A percentile compares a stretch with the other conserved stretches of the same genome.
These are phyloP conservation scores for Chaetura pelagica DNA, from an alignment of 2,113 vertebrate genomes.

Conservation along the genomic window DNA sequence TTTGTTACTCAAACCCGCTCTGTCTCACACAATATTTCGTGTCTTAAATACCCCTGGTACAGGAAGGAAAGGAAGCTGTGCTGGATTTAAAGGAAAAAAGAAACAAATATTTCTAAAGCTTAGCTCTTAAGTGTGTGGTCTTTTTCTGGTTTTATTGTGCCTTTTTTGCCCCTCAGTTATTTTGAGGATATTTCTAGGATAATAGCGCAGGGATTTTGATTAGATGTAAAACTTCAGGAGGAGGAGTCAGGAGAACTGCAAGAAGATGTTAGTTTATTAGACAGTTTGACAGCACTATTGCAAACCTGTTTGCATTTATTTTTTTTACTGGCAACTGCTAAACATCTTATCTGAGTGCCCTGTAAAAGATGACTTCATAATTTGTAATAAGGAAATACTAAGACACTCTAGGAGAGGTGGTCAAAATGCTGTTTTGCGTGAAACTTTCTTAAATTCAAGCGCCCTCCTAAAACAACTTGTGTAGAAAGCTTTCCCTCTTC, in stretches of 20 bases:
- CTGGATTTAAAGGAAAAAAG: not conserved
- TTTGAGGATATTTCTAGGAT: slow-evolving; percentile 15
- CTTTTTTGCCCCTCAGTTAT: not conserved
- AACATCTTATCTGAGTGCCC: not conserved
- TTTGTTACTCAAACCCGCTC: not conserved
- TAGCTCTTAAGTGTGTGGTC: not conserved
- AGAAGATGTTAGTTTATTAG: slow-evolving; percentile 12
- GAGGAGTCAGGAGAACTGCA: not conserved
- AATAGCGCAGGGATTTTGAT: not conserved
- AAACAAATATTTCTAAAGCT: not conserved
- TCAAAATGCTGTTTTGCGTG: not conserved
- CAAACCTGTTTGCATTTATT: not conserved
- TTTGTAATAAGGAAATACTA: not conserved
- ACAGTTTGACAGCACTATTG: not conserved
- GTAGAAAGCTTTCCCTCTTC: not conserved
- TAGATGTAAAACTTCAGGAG: slow-evolving; percentile 6
- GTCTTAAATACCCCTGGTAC: not conserved
- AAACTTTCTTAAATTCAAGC: not conserved
- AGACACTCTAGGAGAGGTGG: not conserved
- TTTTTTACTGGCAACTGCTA: not conserved
- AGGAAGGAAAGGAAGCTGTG: not conserved
- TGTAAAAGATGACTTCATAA: slow-evolving; percentile 12
- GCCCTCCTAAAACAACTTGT: not conserved
- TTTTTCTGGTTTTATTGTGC: not conserved
- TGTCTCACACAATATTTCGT: not conserved